Evolutionary conservation across 2,888 invertebrate species (phyloP).

Genomic region (Caenorhabditis zanzibari): DNA sequence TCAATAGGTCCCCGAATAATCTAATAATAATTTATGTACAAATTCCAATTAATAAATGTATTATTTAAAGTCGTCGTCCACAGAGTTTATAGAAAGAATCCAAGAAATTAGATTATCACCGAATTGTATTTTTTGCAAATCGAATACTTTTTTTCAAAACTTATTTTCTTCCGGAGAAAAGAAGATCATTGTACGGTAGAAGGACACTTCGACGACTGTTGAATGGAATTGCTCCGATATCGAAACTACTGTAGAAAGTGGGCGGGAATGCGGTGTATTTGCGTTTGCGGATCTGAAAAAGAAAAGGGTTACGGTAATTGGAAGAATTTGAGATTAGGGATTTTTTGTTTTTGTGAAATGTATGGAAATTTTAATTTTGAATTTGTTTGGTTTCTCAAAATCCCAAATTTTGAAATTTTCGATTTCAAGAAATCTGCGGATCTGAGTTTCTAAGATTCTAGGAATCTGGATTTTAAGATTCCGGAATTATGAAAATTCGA

Average conservation of each 20-base stretch:
- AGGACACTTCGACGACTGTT: conserved; percentile 62
- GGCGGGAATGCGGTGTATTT: conserved; percentile 72
- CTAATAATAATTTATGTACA: conserved; percentile 24
- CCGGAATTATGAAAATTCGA: too few species aligned
- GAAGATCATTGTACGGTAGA: conserved; percentile 65
- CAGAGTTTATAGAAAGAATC: too few species aligned
- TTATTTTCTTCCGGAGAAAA: conserved; percentile 63
- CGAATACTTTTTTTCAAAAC: background rate
- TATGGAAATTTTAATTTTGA: too few species aligned
- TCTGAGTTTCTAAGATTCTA: too few species aligned
- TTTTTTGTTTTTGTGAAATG: background rate
- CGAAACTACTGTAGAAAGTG: conserved; percentile 68
- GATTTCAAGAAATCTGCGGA: too few species aligned
- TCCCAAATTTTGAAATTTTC: too few species aligned
- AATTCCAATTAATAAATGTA: conserved; percentile 30
- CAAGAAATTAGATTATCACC: conserved; percentile 12
- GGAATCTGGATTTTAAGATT: too few species aligned
- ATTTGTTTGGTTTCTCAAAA: too few species aligned
- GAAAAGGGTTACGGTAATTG: background rate
- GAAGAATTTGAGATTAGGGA: background rate
- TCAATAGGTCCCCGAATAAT: background rate
- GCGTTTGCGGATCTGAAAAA: conserved; percentile 68
- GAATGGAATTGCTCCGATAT: conserved; percentile 66
- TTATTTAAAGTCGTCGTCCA: background rate
- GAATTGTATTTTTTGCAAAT: conserved; percentile 13